Percentiles rank a stretch among this genome's conserved stretches.
Evolutionary conservation across 2,888 invertebrate species (phyloP).

Genomic region (Cerceris rybyensis): DNA sequence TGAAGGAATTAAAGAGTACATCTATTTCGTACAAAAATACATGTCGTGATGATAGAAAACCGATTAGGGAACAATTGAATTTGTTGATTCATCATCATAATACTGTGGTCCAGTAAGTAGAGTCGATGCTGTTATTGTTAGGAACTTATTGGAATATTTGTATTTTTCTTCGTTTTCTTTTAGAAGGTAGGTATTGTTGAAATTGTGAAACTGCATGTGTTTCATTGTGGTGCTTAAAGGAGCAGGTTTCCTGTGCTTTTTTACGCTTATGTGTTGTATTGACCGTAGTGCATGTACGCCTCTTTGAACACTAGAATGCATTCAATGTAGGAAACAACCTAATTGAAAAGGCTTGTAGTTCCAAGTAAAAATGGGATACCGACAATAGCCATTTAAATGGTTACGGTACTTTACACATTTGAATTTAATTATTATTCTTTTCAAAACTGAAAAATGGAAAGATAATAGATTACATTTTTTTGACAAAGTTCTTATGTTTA

Average conservation of each 20-base stretch:
- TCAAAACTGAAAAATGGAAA: background rate
- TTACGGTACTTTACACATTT: background rate
- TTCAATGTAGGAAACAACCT: constrained; percentile 2
- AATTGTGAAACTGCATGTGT: too few relatives aligned
- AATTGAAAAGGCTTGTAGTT: constrained; percentile 15
- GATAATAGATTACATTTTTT: too few relatives aligned
- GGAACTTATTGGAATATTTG: background rate
- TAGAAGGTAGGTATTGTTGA: too few relatives aligned
- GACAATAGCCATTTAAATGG: constrained; percentile 1
- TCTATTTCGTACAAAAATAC: background rate
- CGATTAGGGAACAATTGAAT: constrained; percentile 31
- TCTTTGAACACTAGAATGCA: constrained; percentile 4
- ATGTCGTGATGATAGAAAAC: background rate
- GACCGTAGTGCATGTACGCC: background rate
- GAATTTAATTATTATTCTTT: background rate
- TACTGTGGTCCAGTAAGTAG: constrained; percentile 52
- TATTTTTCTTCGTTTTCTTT: background rate
- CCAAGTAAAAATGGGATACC: background rate
- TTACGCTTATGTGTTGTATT: background rate
- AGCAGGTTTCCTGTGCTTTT: background rate
- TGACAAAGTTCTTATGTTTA: too few relatives aligned
- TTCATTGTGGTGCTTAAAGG: background rate
- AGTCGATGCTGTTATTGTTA: background rate
- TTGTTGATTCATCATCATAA: constrained; percentile 50
- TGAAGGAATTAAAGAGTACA: background rate